Evolutionary conservation across 2,797 vertebrate genomes (phyloP).

Genomic region (Neomorphus geoffroyi): DNA sequence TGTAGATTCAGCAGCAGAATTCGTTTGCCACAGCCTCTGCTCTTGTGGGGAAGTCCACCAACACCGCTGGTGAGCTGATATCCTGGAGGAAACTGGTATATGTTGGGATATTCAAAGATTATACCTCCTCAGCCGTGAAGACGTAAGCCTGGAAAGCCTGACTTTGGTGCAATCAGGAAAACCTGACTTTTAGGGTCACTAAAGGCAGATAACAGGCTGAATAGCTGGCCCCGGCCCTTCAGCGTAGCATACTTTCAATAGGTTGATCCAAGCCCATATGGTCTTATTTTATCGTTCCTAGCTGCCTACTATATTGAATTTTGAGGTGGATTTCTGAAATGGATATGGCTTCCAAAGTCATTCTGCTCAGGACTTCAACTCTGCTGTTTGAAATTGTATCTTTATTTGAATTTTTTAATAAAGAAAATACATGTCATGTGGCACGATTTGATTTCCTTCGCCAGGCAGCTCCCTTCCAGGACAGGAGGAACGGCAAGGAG

Average conservation of each 20-base stretch:
- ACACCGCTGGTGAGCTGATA: background rate
- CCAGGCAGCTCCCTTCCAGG: background rate
- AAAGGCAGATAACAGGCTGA: background rate
- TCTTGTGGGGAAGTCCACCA: background rate
- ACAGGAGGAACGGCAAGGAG: background rate
- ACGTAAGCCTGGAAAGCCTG: background rate
- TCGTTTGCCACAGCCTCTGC: background rate
- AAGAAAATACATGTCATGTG: background rate
- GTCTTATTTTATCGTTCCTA: conserved; percentile 47
- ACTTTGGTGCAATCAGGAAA: background rate
- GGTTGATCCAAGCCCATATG: conserved; percentile 20
- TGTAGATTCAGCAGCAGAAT: background rate
- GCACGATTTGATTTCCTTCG: background rate
- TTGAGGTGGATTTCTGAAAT: conserved; percentile 52
- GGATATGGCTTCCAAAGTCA: conserved; percentile 24
- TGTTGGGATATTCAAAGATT: background rate
- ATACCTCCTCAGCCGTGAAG: background rate
- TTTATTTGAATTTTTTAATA: conserved; percentile 3
- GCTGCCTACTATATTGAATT: conserved; percentile 35
- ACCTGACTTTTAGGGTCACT: no score
- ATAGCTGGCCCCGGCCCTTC: background rate
- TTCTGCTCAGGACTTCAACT: background rate
- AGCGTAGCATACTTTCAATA: background rate
- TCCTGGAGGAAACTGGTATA: background rate
- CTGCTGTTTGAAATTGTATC: conserved; percentile 38